Percentiles rank a stretch among this genome's conserved stretches.
Evolutionary conservation across 2,797 vertebrate species (phyloP).

Genomic region (Threskiornis aethiopicus): DNA sequence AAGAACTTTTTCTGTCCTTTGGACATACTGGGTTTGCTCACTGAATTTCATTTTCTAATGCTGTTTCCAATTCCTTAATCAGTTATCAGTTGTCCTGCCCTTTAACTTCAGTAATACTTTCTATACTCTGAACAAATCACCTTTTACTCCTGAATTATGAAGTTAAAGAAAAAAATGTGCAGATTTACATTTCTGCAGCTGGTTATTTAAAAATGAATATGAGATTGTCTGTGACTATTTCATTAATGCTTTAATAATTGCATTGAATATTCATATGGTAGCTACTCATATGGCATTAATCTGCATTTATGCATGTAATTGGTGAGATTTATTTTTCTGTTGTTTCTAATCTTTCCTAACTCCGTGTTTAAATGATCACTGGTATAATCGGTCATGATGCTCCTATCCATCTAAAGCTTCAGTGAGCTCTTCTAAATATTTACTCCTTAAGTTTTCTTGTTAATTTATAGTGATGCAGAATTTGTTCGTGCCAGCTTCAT

Average conservation of each 20-base stretch:
- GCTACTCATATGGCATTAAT: background rate
- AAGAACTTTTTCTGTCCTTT: background rate
- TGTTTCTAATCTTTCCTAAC: background rate
- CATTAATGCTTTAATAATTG: background rate
- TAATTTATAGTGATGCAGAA: background rate
- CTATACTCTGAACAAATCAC: background rate
- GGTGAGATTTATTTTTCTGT: slow-evolving; percentile 2
- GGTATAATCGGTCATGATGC: background rate
- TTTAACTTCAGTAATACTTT: background rate
- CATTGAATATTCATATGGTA: background rate
- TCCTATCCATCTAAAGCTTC: background rate
- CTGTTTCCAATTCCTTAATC: background rate
- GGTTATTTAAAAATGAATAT: background rate
- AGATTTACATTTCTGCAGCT: background rate
- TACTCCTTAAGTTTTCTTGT: background rate
- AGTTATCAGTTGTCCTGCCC: background rate
- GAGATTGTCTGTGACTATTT: background rate
- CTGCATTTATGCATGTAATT: slow-evolving; percentile 11
- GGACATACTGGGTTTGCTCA: background rate
- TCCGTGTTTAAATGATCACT: background rate
- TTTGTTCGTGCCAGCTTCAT: background rate
- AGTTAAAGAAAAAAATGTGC: background rate
- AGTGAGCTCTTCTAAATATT: slow-evolving; percentile 11
- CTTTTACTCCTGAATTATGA: background rate
- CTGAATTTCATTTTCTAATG: background rate